Evolutionary conservation across 64 coral and sea anemone genomes (phyloP).

Genomic region (Cladopsammia gracilis): DNA sequence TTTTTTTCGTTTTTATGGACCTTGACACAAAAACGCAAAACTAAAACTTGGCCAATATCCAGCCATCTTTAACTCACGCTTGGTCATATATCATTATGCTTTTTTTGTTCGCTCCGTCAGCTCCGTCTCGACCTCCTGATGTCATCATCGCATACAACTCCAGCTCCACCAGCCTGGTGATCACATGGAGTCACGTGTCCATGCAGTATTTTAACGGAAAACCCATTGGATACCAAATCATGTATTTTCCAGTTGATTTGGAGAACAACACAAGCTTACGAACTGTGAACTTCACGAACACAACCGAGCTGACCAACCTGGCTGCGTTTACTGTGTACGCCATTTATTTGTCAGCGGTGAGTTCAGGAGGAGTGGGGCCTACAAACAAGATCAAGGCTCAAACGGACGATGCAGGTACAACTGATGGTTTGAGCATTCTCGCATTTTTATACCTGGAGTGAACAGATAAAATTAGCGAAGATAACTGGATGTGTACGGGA

Average conservation of each 20-base stretch:
- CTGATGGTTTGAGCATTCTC: not conserved
- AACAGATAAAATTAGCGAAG: too few relatives aligned
- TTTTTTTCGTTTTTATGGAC: too few relatives aligned
- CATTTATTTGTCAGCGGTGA: not conserved
- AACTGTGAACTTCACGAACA: not conserved
- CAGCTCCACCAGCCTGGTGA: not conserved
- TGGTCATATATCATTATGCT: too few relatives aligned
- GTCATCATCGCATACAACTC: not conserved
- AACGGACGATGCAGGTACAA: not conserved
- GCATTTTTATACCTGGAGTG: too few relatives aligned
- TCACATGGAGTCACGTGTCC: constrained; percentile 11
- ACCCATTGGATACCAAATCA: not conserved
- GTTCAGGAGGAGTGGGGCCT: constrained; percentile 2
- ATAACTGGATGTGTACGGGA: too few relatives aligned
- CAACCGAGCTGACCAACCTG: not conserved
- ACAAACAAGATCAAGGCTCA: not conserved
- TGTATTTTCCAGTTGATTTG: not conserved
- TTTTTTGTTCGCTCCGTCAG: not conserved
- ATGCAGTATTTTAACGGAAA: not conserved
- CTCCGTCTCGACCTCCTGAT: constrained; percentile 1
- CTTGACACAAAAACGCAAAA: too few relatives aligned
- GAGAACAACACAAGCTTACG: not conserved
- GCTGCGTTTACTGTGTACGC: not conserved
- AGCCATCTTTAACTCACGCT: too few relatives aligned
- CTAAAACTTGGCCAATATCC: too few relatives aligned